phyloP scores from a whole-genome alignment of 2,888 invertebrate species.

The Beris morrisii region DNA sequence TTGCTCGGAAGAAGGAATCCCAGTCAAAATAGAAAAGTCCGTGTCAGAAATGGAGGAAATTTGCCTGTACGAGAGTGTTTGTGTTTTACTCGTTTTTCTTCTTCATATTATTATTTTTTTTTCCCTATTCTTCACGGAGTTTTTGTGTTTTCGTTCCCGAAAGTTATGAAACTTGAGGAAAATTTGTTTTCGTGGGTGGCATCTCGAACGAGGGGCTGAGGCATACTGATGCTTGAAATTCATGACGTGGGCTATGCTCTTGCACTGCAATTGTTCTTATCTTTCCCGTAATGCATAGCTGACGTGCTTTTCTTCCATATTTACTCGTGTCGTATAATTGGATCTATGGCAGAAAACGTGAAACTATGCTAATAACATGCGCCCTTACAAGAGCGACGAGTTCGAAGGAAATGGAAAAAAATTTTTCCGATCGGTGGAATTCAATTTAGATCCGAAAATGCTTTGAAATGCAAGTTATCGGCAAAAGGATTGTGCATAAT shows the following conservation, averaged over 20 bases:
- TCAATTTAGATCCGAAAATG: too few relatives aligned
- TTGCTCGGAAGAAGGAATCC: background rate
- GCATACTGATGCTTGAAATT: slow-evolving; percentile 21
- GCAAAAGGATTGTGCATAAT: too few relatives aligned
- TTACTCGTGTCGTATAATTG: slow-evolving; percentile 30
- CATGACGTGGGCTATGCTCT: slow-evolving; percentile 29
- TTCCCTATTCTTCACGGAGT: background rate
- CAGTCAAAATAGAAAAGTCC: background rate
- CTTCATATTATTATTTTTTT: background rate
- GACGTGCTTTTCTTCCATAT: slow-evolving; percentile 23
- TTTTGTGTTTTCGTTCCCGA: background rate
- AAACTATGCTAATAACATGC: slow-evolving; percentile 3
- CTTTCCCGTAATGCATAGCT: slow-evolving; percentile 20
- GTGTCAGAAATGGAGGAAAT: background rate
- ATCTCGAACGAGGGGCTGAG: background rate
- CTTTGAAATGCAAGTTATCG: too few relatives aligned
- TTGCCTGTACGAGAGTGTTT: background rate
- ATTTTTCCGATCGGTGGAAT: too few relatives aligned
- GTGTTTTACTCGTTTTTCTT: background rate
- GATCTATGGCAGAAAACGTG: slow-evolving; percentile 2
- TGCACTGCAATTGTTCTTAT: slow-evolving; percentile 27
- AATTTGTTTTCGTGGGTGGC: slow-evolving; percentile 5
- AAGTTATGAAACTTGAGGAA: slow-evolving; percentile 7
- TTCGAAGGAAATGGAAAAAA: too few relatives aligned
- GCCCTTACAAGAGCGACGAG: slow-evolving; percentile 30